These are phyloP conservation scores for Siniperca obscura DNA, from an alignment of 2,797 vertebrate genomes.

Conservation along the genomic window DNA sequence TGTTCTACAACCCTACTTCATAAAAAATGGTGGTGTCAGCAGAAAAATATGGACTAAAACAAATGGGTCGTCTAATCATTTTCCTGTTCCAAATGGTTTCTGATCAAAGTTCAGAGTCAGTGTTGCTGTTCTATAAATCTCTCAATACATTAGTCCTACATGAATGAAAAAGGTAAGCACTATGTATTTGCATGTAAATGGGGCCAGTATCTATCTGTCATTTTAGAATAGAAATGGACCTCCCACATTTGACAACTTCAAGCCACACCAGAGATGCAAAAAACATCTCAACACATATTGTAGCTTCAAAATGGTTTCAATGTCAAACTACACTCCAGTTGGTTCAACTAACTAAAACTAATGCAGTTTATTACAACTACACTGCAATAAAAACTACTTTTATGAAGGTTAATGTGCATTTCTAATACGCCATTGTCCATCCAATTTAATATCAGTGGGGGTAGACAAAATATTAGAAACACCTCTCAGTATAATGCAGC, in stretches of 20 bases:
- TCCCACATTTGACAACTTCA: constrained; percentile 9
- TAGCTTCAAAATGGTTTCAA: neutral
- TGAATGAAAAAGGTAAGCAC: neutral
- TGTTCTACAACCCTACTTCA: neutral
- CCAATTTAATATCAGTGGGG: neutral
- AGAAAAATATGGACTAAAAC: neutral
- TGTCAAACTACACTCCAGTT: neutral
- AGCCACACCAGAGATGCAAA: neutral
- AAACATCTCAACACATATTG: neutral
- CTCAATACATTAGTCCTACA: neutral
- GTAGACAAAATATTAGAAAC: constrained; percentile 10
- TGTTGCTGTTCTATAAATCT: constrained; percentile 9
- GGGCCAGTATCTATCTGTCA: neutral
- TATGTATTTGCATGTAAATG: neutral
- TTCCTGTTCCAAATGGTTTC: neutral
- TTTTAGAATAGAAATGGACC: neutral
- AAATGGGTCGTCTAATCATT: neutral
- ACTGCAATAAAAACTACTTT: constrained; percentile 10
- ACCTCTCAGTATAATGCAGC: neutral
- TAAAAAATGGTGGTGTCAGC: neutral
- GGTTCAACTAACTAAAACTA: neutral
- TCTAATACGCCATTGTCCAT: neutral
- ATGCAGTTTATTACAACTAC: neutral
- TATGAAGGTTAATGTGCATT: neutral
- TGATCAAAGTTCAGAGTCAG: constrained; percentile 10